Evolutionary conservation across 1,140 invertebrate genomes (phyloP).

Genomic region (Calephelis nemesis): DNA sequence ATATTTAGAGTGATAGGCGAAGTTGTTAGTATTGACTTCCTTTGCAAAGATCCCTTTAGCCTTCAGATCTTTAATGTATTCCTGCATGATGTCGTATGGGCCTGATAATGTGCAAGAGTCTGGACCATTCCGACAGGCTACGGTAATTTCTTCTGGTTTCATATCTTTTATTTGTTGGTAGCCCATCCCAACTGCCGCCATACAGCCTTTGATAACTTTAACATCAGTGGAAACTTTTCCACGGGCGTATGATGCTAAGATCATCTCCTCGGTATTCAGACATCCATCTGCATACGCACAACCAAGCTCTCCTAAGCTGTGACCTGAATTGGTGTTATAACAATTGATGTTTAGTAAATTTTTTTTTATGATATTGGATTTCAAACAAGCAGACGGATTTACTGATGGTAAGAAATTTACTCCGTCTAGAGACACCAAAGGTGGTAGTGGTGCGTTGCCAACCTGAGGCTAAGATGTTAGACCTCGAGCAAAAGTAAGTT

Average conservation of each 20-base stretch:
- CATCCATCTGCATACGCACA: constrained; percentile 93
- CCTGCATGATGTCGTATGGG: constrained; percentile 81
- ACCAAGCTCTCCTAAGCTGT: constrained; percentile 90
- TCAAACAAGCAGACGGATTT: too few species aligned
- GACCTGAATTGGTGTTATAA: constrained; percentile 50
- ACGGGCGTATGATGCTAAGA: constrained; percentile 81
- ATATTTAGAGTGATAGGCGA: constrained; percentile 88
- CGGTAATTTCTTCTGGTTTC: constrained; percentile 82
- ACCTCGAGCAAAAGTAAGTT: too few species aligned
- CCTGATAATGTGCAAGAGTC: constrained; percentile 89
- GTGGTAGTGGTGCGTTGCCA: too few species aligned
- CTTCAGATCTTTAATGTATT: constrained; percentile 82
- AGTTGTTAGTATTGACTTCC: constrained; percentile 84
- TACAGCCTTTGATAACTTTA: constrained; percentile 33
- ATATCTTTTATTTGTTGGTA: constrained; percentile 70
- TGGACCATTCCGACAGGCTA: constrained; percentile 88
- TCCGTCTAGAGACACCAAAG: too few species aligned
- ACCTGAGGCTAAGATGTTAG: too few species aligned
- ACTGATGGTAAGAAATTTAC: too few species aligned
- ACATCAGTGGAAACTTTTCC: constrained; percentile 34
- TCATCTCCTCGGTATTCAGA: constrained; percentile 88
- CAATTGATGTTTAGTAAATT: too few species aligned
- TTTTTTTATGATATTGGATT: too few species aligned
- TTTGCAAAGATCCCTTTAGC: constrained; percentile 86
- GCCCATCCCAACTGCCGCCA: constrained; percentile 64